Evolutionary conservation across 2,113 vertebrate species (phyloP), one percentile per base, ranked within the genome.

Genomic region (Apodemus sylvaticus): DNA sequence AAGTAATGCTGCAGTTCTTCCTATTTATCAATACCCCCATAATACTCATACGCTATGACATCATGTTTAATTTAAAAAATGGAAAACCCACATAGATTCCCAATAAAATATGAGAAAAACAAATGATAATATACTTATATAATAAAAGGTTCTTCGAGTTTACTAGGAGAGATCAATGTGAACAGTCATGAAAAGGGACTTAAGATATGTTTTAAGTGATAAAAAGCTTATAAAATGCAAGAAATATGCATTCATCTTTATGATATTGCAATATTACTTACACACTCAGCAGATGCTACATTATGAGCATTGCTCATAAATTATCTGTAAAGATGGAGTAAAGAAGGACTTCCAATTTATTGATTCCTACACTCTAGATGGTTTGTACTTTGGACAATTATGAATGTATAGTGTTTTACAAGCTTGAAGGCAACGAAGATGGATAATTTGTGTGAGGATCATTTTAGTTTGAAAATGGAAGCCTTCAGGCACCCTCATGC

Each of bases 381-480:
- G 6, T 17, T 88, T 89, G 8, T 1, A 77, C 70, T 66, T 76
- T 92, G 45, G 70, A 85, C 89, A 95, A 3, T 66, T 51, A n/a
- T 3, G 39, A 20, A 60, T 55, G 66, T 36, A 13, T 34, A 42
- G 2, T 70, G 34, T 60, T 85, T 91, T 91, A 0, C 79, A 93
- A 93, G 34, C 17, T 88, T 81, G 45, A 81, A 93, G 91, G 26
- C 53, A 90, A 34, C 39, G 53, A 73, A 71, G n/a, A 89, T 1
- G 55, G 31, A 62, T 24, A 79, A 71, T 34, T 89, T 77, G 29
- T 83, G 29, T 13, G 12, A 58, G 53, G 74, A 64, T 34, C 9
- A 81, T n/a, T 94, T 90, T 73, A 68, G 73, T 58, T 87, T 94
- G 71, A 79, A 79, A 89, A 4, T 94, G 9, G 31, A 86, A 51